These are phyloP conservation scores for Megastigmus dorsalis DNA, from an alignment of 2,888 invertebrate genomes.

Conservation along the genomic window DNA sequence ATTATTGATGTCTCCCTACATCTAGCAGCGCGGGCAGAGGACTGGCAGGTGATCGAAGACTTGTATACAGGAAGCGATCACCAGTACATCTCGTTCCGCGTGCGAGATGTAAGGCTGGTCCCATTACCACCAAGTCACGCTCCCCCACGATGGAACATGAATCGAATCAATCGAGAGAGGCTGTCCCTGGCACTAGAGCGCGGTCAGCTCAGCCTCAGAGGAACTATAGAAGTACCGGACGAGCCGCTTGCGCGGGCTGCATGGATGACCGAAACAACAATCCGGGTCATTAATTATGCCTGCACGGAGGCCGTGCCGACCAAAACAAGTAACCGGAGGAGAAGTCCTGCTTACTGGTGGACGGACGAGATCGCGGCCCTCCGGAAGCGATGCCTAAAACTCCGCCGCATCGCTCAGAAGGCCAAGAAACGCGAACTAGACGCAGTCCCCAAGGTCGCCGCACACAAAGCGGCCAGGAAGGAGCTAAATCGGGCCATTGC, in stretches of 20 bases:
- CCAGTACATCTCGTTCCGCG: not conserved
- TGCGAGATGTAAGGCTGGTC: not conserved
- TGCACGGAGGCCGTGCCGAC: not conserved
- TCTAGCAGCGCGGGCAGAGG: not conserved
- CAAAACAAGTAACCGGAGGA: not conserved
- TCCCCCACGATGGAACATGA: not conserved
- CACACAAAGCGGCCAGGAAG: not conserved
- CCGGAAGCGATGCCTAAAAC: not conserved
- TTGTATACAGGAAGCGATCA: not conserved
- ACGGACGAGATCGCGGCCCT: not conserved
- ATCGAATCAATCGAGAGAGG: not conserved
- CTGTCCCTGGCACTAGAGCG: not conserved
- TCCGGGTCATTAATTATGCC: not conserved
- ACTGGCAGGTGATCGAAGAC: not conserved
- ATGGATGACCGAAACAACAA: not conserved
- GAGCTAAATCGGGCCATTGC: slow-evolving; percentile 25
- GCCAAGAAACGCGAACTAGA: not conserved
- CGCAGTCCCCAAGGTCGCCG: not conserved
- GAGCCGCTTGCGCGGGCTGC: not conserved
- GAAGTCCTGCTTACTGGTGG: not conserved
- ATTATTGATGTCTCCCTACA: not conserved
- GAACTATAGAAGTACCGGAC: not conserved
- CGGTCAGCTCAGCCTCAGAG: not conserved
- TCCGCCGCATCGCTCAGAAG: not conserved
- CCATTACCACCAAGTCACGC: not conserved